Evolutionary conservation across 1,140 invertebrate genomes (phyloP).

Genomic region (Coenobita brevimanus): DNA sequence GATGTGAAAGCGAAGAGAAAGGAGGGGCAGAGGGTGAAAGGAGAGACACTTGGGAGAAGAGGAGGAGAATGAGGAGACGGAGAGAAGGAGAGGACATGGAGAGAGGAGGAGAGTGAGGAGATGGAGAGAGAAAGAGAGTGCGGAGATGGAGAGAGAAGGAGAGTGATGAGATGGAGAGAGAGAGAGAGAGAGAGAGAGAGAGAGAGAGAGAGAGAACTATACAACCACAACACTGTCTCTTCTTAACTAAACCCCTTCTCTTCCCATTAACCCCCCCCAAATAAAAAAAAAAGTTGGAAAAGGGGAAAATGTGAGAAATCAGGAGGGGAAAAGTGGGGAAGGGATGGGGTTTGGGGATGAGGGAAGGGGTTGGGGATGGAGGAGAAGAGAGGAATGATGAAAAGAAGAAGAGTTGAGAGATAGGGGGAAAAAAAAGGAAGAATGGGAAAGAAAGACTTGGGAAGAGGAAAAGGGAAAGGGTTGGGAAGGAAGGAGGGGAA

Average conservation of each 20-base stretch:
- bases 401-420: neutral
- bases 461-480: conserved; percentile 17
- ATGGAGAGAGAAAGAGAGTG: neutral
- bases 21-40: neutral
- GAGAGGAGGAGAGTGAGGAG: neutral
- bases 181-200: conserved; percentile 1
- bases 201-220: neutral
- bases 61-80: no score
- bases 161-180: neutral
- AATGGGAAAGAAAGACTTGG: neutral
- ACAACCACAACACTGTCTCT: no score
- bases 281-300: neutral
- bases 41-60: neutral
- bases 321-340: neutral
- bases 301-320: neutral
- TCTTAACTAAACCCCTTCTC: no score
- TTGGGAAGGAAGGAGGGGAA: neutral
- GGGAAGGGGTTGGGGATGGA: neutral
- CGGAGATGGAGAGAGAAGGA: neutral
- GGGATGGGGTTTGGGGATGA: no score
- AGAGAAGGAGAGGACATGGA: neutral
- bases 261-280: no score
- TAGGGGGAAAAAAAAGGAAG: neutral
- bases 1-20: neutral
- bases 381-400: neutral